These are phyloP conservation scores for Onychomys torridus DNA, from an alignment of 2,797 vertebrate genomes.

Conservation along the genomic window DNA sequence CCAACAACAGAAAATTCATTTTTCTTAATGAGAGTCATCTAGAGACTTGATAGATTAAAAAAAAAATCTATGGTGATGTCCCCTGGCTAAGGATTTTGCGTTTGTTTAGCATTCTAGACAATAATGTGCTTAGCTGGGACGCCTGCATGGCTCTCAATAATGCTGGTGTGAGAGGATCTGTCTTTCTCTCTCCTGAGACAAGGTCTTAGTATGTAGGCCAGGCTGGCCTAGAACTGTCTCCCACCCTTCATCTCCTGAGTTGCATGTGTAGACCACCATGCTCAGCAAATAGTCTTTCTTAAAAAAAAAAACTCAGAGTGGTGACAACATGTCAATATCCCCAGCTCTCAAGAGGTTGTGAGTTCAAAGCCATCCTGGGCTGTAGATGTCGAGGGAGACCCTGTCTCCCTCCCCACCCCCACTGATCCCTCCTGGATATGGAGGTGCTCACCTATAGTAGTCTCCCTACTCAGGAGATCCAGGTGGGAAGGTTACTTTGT, in stretches of 20 bases:
- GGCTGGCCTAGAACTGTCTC: not conserved
- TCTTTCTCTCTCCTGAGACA: not conserved
- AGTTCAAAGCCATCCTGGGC: not conserved
- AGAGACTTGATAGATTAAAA: slow-evolving; percentile 47
- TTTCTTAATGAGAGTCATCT: slow-evolving; percentile 55
- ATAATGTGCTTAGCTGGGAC: too few relatives aligned
- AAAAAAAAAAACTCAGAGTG: not conserved
- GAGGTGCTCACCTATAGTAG: not conserved
- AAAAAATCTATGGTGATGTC: slow-evolving; percentile 5
- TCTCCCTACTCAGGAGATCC: not conserved
- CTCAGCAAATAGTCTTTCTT: not conserved
- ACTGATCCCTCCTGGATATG: not conserved
- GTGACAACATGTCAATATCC: not conserved
- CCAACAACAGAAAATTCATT: slow-evolving; percentile 55
- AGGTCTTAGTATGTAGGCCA: not conserved
- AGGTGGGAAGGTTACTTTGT: not conserved
- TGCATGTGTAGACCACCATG: not conserved
- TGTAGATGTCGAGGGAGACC: not conserved
- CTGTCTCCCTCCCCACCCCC: not conserved
- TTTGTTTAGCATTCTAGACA: not conserved
- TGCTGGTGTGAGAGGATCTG: not conserved
- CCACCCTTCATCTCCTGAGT: not conserved
- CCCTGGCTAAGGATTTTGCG: slow-evolving; percentile 12
- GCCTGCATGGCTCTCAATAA: not conserved
- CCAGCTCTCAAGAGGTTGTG: not conserved